phyloP scores from a whole-genome alignment of 92 coral and sea anemone genomes.

The Metridium senile region DNA sequence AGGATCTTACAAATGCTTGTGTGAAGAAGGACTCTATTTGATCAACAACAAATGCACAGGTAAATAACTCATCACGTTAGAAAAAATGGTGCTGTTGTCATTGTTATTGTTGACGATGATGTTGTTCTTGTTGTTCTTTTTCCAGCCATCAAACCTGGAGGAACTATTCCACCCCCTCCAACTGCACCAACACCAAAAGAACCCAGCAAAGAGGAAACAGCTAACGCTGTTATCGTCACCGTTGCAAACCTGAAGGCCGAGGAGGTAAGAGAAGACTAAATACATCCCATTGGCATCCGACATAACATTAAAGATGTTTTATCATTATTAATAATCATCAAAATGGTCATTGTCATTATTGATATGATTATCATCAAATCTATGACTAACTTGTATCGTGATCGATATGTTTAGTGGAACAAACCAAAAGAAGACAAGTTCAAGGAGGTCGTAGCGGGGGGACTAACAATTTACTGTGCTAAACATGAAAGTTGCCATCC shows the following conservation, averaged over 20 bases:
- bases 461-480: constrained; percentile 41
- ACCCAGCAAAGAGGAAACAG: constrained; percentile 28
- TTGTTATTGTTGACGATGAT: too few species aligned
- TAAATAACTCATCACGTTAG: background rate
- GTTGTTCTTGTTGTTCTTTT: too few species aligned
- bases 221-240: constrained; percentile 31
- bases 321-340: too few species aligned
- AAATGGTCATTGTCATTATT: too few species aligned
- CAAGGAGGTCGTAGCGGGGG: constrained; percentile 41
- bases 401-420: constrained; percentile 62
- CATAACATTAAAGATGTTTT: too few species aligned
- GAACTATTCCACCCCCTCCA: constrained; percentile 38
- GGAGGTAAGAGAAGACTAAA: constrained; percentile 2
- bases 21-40: constrained; percentile 60
- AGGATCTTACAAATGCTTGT: constrained; percentile 58
- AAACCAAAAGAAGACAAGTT: constrained; percentile 28
- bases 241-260: constrained; percentile 17
- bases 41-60: constrained; percentile 49
- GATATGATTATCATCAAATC: too few species aligned
- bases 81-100: too few species aligned
- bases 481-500: background rate
- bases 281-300: too few species aligned
- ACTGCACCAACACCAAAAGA: constrained; percentile 36
- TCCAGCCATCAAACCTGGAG: constrained; percentile 35
- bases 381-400: too few species aligned